Evolutionary conservation across 2,797 vertebrate species (phyloP).

Genomic region (Clarias pachynema): DNA sequence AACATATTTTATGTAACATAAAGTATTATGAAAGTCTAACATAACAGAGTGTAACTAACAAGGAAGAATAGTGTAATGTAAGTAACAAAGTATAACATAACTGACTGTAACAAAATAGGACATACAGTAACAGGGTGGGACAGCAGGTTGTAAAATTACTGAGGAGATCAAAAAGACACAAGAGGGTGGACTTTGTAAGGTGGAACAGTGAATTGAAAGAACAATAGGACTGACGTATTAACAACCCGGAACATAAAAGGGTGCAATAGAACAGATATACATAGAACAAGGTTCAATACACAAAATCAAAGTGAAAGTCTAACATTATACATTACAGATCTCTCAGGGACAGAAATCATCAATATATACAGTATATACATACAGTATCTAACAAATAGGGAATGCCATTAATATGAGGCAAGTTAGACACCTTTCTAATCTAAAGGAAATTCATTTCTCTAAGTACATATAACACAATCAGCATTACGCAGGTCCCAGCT

Average conservation of each 20-base stretch:
- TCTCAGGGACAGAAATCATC: not conserved
- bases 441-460: not conserved
- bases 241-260: not conserved
- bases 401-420: not conserved
- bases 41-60: too few relatives aligned
- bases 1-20: too few relatives aligned
- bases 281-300: not conserved
- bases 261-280: not conserved
- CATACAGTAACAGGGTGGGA: too few relatives aligned
- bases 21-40: too few relatives aligned
- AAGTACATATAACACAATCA: not conserved
- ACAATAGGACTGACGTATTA: not conserved
- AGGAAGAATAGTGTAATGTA: too few relatives aligned
- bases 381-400: not conserved
- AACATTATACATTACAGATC: not conserved
- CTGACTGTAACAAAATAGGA: not conserved
- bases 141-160: not conserved
- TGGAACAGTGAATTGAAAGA: not conserved
- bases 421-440: not conserved
- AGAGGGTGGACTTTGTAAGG: too few relatives aligned
- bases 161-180: too few relatives aligned
- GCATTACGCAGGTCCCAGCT: not conserved
- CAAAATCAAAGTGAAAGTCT: not conserved
- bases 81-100: not conserved
- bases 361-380: not conserved